Conservation (phyloP, 2,797 vertebrate species). For the Spheniscus humboldti region DNA sequence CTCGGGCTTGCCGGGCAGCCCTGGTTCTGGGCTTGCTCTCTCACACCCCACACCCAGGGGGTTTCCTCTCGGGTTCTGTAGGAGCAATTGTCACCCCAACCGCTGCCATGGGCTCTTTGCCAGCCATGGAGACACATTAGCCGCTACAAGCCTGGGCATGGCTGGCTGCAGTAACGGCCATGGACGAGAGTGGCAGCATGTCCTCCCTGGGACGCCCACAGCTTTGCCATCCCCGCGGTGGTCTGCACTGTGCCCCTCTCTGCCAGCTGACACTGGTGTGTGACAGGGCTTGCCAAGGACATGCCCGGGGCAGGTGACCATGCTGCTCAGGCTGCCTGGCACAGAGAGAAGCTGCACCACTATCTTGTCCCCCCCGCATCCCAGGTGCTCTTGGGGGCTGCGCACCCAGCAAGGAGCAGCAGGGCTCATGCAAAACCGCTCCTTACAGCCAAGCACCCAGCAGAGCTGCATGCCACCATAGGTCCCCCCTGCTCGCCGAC, state of each 20-base stretch:
- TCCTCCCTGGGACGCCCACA: not conserved
- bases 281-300: not conserved
- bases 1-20: rapidly evolving
- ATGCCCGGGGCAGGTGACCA: not conserved
- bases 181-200: not conserved
- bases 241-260: not conserved
- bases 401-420: rapidly evolving
- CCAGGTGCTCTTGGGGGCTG: not conserved
- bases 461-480: rapidly evolving
- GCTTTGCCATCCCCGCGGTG: not conserved
- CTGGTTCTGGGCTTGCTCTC: not conserved
- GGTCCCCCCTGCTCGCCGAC: not conserved
- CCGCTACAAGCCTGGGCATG: not conserved
- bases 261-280: not conserved
- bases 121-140: too few relatives aligned
- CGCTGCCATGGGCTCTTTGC: not conserved
- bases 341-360: not conserved
- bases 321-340: not conserved
- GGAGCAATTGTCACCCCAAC: not conserved
- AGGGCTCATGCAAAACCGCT: not conserved
- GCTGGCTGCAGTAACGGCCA: not conserved
- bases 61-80: not conserved
- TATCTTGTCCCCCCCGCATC: not conserved
- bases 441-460: rapidly evolving
- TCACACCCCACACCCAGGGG: not conserved